Conservation (phyloP, 2,113 vertebrate genomes). For the Callipepla squamata region DNA sequence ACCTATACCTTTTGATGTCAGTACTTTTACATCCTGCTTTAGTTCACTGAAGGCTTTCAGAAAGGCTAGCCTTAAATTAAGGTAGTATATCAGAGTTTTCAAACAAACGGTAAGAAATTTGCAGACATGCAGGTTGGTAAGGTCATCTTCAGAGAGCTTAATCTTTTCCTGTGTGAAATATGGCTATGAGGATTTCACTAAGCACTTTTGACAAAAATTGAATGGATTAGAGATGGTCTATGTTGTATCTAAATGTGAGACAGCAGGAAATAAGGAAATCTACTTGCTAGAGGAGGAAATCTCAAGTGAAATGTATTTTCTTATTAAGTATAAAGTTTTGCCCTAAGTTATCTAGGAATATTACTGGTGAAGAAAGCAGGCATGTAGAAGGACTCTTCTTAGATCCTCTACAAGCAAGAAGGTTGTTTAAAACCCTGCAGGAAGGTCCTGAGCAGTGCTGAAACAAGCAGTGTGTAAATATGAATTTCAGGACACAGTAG, state of each 20-base stretch:
- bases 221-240: neutral
- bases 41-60: neutral
- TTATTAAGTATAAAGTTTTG: neutral
- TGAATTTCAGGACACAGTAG: neutral
- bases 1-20: neutral
- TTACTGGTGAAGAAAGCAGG: neutral
- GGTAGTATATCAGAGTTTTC: neutral
- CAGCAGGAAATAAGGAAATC: neutral
- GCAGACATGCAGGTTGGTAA: neutral
- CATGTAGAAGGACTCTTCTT: neutral
- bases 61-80: neutral
- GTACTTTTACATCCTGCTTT: neutral
- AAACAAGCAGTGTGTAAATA: rapidly evolving
- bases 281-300: neutral
- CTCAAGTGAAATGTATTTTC: neutral
- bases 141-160: no score
- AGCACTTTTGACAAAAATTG: neutral
- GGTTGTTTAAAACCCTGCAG: neutral
- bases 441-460: neutral
- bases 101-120: neutral
- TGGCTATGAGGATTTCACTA: neutral
- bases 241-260: neutral
- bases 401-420: neutral
- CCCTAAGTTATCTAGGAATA: neutral
- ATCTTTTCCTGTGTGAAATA: neutral